Base-by-base conservation (phyloP, 2,888 invertebrate genomes). In the Apoda limacodes region DNA sequence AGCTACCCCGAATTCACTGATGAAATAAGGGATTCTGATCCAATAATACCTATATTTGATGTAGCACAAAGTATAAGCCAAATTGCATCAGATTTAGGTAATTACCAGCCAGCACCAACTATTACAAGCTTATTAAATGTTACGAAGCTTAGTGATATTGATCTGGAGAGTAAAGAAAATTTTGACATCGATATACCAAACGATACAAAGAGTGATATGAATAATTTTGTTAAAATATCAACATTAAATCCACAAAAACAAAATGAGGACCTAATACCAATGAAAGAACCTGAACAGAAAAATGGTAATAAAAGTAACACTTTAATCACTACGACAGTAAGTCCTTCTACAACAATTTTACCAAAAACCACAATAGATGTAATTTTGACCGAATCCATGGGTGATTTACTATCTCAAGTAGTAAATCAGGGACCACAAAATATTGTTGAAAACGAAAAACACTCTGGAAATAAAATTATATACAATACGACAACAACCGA, bases 1-100 rank as follows among this genome's bases (percentile, higher is more conserved):
- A n/a, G n/a, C n/a, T n/a, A n/a, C n/a, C n/a, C n/a, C n/a, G n/a
- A n/a, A n/a, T n/a, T n/a, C n/a, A n/a, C n/a, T n/a, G n/a, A n/a
- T n/a, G n/a, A n/a, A n/a, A n/a, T n/a, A n/a, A n/a, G n/a, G n/a
- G n/a, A n/a, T n/a, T n/a, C n/a, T n/a, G 61, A 63, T 35, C 43
- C 64, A 23, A 41, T 50, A 9, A 37, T 63, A 25, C 68, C 64
- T 7, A 37, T 75, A 17, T 76, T 81, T 48, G 80, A 81, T 46
- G 67, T 82, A 15, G 74, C 75, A 28, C 70, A 74, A 46, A 80
- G 80, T 45, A 69, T 82, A 25, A 82, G 78, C 42, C 80, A 81
- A 60, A 82, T 82, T 43, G 76, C 81, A 30, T 76, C 76, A 2
- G 80, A 81, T 47, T 55, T 81, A 13, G 57, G 57, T 22, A 64